Base-by-base conservation (phyloP, 2,888 invertebrate genomes). In the Hymenopus coronatus region DNA sequence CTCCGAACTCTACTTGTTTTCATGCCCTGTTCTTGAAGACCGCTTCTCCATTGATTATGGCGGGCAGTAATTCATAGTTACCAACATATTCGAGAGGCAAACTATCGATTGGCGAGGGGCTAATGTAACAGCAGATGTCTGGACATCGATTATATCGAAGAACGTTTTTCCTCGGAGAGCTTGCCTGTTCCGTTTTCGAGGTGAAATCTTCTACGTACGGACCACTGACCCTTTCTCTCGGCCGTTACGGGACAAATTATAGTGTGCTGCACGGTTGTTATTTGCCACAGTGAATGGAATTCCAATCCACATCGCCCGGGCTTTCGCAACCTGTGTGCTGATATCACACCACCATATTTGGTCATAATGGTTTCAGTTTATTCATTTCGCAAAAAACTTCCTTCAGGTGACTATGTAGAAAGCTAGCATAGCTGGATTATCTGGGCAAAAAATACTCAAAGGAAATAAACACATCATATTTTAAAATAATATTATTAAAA, bases 191-290 rank as follows among this genome's bases (percentile, higher is more conserved):
- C 85, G 27, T 46, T 85, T 84, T 46, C 27, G 46, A 85, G 46
- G 85, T 85, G 85, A 46, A 85, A 85, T 85, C 46, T 70, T 70
- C 54, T 85, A 85, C 85, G 85, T 85, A 28, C 85, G 54, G n/a
- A n/a, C 84, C 27, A n/a, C 27, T 20, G 46, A 85, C 85, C 54
- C 46, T 54, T 28, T 85, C 28, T 54, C 54, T 14, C 25, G 54
- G 54, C 54, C 54, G 54, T 70, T 70, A 70, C 27, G 27, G 28
- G 27, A 27, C 85, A 85, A 85, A 85, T 85, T 85, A 85, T 54
- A 85, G 85, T 40, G 46, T 85, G 27, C 85, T 28, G 46, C 83
- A 30, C 28, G 83, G 54, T 70, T 70, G 54, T 70, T 70, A 70
- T 70, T 70, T 70, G 54, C 54, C 25, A 70, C 20, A 70, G 54